A percentile compares a stretch with the other conserved stretches of the same genome.
phyloP scores from a whole-genome alignment of 2,797 vertebrate species.

The Hylomyscus alleni region DNA sequence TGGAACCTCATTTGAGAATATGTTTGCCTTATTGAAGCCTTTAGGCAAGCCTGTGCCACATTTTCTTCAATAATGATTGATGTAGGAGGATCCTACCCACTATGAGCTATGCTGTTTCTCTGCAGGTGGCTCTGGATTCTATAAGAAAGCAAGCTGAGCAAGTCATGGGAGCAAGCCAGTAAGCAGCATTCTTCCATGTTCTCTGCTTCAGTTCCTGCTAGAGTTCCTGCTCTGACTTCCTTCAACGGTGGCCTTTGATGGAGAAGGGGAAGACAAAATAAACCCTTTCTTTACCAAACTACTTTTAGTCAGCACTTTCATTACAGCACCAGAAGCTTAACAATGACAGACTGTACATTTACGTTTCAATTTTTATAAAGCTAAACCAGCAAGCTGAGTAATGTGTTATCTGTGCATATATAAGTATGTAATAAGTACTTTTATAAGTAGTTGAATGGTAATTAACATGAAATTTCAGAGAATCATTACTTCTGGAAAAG shows the following conservation, averaged over 20 bases:
- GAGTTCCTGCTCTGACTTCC: not conserved
- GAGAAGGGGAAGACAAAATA: not conserved
- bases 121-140: not conserved
- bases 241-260: not conserved
- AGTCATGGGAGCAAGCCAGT: not conserved
- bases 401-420: conserved; percentile 11
- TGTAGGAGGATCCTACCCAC: too few relatives aligned
- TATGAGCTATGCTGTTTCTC: not conserved
- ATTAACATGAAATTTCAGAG: not conserved
- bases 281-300: not conserved
- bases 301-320: not conserved
- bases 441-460: conserved; percentile 2
- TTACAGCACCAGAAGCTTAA: not conserved
- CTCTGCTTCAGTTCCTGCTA: not conserved
- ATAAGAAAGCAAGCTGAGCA: not conserved
- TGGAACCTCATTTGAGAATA: not conserved
- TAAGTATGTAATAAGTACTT: not conserved
- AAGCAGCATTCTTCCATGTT: not conserved
- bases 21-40: not conserved
- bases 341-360: not conserved
- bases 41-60: not conserved
- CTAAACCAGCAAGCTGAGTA: conserved; percentile 14
- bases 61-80: not conserved
- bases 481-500: conserved; percentile 12
- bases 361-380: not conserved